A percentile compares a stretch with the other conserved stretches of the same genome.
Evolutionary conservation across 2,113 vertebrate genomes (phyloP).

Genomic region (Mionectes macconnelli): DNA sequence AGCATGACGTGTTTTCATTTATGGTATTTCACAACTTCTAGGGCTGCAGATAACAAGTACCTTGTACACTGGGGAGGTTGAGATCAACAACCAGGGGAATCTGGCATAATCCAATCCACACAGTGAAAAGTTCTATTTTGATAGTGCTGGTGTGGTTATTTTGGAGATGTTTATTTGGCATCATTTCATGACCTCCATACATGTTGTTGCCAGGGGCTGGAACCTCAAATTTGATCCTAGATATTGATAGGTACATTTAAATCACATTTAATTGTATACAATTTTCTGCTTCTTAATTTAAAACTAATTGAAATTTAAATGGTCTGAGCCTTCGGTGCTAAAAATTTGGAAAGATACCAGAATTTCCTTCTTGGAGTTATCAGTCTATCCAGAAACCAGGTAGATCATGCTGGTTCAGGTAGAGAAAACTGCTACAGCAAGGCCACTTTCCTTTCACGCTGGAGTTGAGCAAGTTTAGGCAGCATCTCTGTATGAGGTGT

Average conservation of each 20-base stretch:
- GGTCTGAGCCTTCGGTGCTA: neutral
- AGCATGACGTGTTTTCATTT: neutral
- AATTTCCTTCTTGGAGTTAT: neutral
- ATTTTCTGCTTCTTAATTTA: slow-evolving; percentile 11
- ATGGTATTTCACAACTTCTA: neutral
- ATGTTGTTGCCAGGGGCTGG: neutral
- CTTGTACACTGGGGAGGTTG: neutral
- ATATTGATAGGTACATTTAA: neutral
- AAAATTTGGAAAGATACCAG: neutral
- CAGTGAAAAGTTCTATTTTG: neutral
- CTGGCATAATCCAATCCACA: neutral
- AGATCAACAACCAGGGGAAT: neutral
- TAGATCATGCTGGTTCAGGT: neutral
- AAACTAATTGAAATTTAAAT: slow-evolving; percentile 50
- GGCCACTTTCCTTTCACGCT: neutral
- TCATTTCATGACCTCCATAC: neutral
- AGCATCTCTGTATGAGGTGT: neutral
- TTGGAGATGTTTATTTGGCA: neutral
- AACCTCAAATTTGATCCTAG: slow-evolving; percentile 5
- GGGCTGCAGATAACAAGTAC: neutral
- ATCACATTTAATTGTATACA: neutral
- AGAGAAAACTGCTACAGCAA: neutral
- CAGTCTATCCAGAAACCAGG: neutral
- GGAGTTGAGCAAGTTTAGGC: neutral
- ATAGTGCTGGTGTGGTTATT: neutral